Base-by-base conservation (phyloP, 2,113 vertebrate species). In the Ariopsis seemanni region DNA sequence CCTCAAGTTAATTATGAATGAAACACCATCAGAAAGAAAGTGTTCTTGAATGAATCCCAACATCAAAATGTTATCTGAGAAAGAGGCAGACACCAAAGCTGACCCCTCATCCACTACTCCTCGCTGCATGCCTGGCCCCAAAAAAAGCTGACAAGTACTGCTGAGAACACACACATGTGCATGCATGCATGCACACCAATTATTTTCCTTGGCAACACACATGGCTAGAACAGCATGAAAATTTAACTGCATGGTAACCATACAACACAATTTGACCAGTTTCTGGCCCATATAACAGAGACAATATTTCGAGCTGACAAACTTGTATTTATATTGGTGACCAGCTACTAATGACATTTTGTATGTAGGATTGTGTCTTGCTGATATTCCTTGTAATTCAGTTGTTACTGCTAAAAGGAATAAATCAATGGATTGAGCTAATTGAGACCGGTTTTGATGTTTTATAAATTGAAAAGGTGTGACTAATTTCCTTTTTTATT, bases 1-100 rank as follows among this genome's bases (percentile, higher is more conserved):
- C 97, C 93, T 96, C 94, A 95, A 95, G 95, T 97, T 99, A 99
- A 99, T 99, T 98, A 98, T 99, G 97, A 99, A 98, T 98, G 98
- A 99, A 99, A 98, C 97, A 97, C 98, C 98, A 98, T 99, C 97
- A 99, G 97, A 95, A 96, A 96, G 96, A 95, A 96, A 95, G 96
- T 94, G 95, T 96, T 97, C 97, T 96, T 96, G 96, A 95, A 94
- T 78, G 95, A 96, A 96, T 97, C 95, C 97, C 96, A 96, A 98
- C 96, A 96, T 98, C 97, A 98, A 99, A 99, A 98, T 97, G 98
- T 98, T 99, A 97, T 97, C 97, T 96, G 96, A 97, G 97, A 95
- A 87, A 86, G 91, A 92, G 87, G 92, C 93, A 94, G 96, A 95
- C 95, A 90, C 95, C 91, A 96, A 93, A 95, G 95, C 84, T 50